Evolutionary conservation across 2,888 invertebrate species (phyloP).

Genomic region (Euzophera pinguis): DNA sequence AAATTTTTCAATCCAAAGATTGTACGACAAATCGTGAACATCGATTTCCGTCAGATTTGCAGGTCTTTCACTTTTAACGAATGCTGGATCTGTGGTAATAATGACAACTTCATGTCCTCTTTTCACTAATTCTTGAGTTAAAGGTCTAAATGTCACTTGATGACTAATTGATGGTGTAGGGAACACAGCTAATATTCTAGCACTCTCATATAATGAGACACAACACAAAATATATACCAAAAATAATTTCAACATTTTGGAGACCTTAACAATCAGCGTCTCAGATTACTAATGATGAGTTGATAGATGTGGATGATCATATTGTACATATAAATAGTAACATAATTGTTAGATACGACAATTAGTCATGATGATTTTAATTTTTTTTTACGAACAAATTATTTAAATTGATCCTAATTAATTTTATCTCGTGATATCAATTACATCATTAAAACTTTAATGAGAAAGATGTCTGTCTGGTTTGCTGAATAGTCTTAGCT

Average conservation of each 20-base stretch:
- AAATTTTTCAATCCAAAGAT: conserved; percentile 23
- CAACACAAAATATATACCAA: neutral
- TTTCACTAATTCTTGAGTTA: conserved; percentile 39
- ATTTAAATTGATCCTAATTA: too few species aligned
- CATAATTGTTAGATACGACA: too few species aligned
- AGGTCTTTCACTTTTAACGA: conserved; percentile 22
- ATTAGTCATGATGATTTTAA: too few species aligned
- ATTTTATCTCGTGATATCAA: too few species aligned
- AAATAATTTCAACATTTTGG: neutral
- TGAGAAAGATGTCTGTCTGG: too few species aligned
- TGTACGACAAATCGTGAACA: conserved; percentile 38
- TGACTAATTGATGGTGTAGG: conserved; percentile 49
- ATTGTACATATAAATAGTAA: too few species aligned
- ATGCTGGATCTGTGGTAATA: conserved; percentile 40
- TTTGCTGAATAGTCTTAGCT: too few species aligned
- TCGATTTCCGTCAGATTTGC: conserved; percentile 46
- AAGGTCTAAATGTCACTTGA: conserved; percentile 38
- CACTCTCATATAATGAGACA: conserved; percentile 17
- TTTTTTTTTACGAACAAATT: too few species aligned
- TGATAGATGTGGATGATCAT: neutral
- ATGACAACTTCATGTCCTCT: conserved; percentile 50
- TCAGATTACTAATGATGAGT: neutral
- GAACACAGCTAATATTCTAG: conserved; percentile 40
- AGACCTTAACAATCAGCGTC: neutral
- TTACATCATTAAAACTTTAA: too few species aligned